Evolutionary conservation across 2,113 vertebrate genomes (phyloP), one percentile per base, ranked within the genome.

Genomic region (Marcusenius ussheri): DNA sequence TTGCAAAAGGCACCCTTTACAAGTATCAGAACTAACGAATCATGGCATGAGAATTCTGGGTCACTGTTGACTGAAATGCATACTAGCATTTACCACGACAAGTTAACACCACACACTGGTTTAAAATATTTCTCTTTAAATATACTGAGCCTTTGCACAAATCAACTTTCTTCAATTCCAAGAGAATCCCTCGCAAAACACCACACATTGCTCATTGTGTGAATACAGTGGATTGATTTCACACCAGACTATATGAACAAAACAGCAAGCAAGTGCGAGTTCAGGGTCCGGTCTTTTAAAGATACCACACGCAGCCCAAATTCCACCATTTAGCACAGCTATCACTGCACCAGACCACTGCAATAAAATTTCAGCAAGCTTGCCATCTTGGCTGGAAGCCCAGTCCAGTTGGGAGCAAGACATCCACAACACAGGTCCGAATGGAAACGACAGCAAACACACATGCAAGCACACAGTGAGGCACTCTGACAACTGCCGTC

Each of bases 261-360:
- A 88, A 45, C 53, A 53, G 42, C 83, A 49, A 84, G 19, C 45
- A 17, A 24, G 50, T 35, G 31, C 3, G 85, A 35, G n/a, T 35
- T 10, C 31, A 56, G 31, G 27, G 27, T 51, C 17, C 51, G 3
- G 50, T 53, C 3, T 17, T 56, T 31, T 53, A 53, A 53, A 87
- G 49, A 39, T 7, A 31, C 10, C 6, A 39, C 27, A 39, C 83
- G 4, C 9, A 10, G 83, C 83, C 42, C 3, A 24, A 42, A 80
- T 80, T 80, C 35, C 74, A 80, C 74, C 74, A 19, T 80, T 42
- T 17, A 39, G 74, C 35, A 42, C 35, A 80, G 74, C 74, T 17
- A 80, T 95, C 94, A 95, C 94, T 96, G 96, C 96, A 95, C 95
- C 96, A 96, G 92, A 95, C 84, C 93, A 93, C 95, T 94, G 94